phyloP scores from a whole-genome alignment of 2,113 vertebrate genomes.

The Collichthys lucidus region DNA sequence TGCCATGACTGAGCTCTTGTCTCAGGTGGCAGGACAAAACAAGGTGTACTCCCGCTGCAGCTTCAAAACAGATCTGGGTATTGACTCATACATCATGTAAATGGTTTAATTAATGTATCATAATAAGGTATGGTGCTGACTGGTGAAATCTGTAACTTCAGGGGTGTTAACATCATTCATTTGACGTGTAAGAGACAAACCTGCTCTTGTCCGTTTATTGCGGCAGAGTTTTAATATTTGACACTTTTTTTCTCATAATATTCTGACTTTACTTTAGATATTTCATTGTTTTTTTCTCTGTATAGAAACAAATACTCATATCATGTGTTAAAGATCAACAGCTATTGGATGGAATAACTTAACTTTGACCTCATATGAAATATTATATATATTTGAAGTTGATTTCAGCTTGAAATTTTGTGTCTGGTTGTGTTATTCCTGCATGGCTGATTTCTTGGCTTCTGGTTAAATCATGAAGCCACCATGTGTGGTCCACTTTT shows the following conservation, averaged over 20 bases:
- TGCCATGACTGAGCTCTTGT: background rate
- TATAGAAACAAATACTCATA: too few relatives aligned
- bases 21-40: background rate
- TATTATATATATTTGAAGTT: background rate
- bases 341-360: background rate
- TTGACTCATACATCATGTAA: background rate
- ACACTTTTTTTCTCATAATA: too few relatives aligned
- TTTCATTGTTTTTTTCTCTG: background rate
- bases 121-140: background rate
- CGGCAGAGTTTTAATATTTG: background rate
- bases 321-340: background rate
- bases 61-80: background rate
- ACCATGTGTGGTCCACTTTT: background rate
- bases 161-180: background rate
- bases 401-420: background rate
- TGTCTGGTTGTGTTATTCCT: background rate
- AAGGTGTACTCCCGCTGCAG: background rate
- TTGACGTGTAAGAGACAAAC: background rate
- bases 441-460: background rate
- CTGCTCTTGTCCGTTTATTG: background rate
- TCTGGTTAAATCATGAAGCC: background rate
- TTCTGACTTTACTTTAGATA: background rate
- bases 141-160: slow-evolving; percentile 1
- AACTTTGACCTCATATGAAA: too few relatives aligned
- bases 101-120: background rate